A percentile compares a stretch with the other conserved stretches of the same genome.
phyloP scores from a whole-genome alignment of 1,140 invertebrate species.

The Aradophagus sp. region DNA sequence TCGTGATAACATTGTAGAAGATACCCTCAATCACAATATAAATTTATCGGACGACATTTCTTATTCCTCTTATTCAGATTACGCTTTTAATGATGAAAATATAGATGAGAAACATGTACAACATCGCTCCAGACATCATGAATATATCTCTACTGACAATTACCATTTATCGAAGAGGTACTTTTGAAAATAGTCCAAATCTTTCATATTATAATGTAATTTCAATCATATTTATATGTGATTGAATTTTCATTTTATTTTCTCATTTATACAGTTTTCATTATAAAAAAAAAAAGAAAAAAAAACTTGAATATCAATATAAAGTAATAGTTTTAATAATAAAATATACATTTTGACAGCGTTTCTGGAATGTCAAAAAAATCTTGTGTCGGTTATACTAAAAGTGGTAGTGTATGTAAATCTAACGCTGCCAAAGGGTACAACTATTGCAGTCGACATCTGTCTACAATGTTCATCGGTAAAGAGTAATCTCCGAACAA shows the following conservation, averaged over 20 bases:
- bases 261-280: no score
- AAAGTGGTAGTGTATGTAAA: constrained; percentile 19
- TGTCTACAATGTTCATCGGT: background rate
- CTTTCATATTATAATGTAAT: background rate
- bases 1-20: constrained; percentile 54
- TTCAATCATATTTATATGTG: background rate
- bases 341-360: background rate
- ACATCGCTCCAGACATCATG: constrained; percentile 12
- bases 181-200: no score
- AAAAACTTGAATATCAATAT: background rate
- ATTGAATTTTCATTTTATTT: background rate
- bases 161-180: constrained; percentile 6
- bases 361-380: constrained; percentile 12
- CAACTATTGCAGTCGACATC: constrained; percentile 14
- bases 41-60: constrained; percentile 59
- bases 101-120: background rate
- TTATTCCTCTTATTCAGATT: background rate
- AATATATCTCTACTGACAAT: background rate
- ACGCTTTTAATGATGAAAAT: constrained; percentile 4
- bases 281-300: no score
- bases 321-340: background rate
- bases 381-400: constrained; percentile 7
- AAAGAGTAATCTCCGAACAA: background rate
- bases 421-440: constrained; percentile 16
- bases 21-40: constrained; percentile 18